phyloP scores from a whole-genome alignment of 2,888 invertebrate genomes.

The Dynastes maya region DNA sequence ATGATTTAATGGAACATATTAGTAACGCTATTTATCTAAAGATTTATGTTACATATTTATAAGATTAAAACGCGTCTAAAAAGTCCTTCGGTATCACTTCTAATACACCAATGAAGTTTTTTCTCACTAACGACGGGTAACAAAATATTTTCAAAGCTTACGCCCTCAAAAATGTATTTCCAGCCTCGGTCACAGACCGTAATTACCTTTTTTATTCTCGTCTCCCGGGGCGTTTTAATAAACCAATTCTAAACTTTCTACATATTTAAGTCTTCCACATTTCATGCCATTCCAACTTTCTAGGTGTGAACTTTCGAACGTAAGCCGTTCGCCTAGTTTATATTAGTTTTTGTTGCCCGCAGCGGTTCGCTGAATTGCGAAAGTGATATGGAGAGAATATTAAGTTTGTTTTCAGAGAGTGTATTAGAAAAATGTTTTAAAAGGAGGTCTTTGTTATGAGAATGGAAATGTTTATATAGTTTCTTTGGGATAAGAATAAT shows the following conservation, averaged over 20 bases:
- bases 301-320: constrained; percentile 27
- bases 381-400: constrained; percentile 22
- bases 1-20: too few relatives aligned
- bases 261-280: constrained; percentile 38
- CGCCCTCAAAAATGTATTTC: neutral
- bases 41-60: too few relatives aligned
- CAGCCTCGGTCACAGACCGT: neutral
- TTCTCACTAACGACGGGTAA: neutral
- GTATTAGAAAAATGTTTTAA: neutral
- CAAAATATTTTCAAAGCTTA: constrained; percentile 3
- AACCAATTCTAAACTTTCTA: constrained; percentile 31
- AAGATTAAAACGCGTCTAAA: too few relatives aligned
- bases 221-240: constrained; percentile 21
- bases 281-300: constrained; percentile 17
- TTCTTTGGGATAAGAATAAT: too few relatives aligned
- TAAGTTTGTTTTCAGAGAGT: constrained; percentile 20
- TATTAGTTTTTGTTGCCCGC: constrained; percentile 33
- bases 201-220: constrained; percentile 27
- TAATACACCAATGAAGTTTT: too few relatives aligned
- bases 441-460: too few relatives aligned
- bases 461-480: too few relatives aligned
- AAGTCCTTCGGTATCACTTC: too few relatives aligned
- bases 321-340: constrained; percentile 31
- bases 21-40: too few relatives aligned
- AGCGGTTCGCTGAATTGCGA: neutral